A percentile compares a stretch with the other conserved stretches of the same genome.
Conservation (phyloP, 2,888 invertebrate genomes). For the Cepaea hortensis region DNA sequence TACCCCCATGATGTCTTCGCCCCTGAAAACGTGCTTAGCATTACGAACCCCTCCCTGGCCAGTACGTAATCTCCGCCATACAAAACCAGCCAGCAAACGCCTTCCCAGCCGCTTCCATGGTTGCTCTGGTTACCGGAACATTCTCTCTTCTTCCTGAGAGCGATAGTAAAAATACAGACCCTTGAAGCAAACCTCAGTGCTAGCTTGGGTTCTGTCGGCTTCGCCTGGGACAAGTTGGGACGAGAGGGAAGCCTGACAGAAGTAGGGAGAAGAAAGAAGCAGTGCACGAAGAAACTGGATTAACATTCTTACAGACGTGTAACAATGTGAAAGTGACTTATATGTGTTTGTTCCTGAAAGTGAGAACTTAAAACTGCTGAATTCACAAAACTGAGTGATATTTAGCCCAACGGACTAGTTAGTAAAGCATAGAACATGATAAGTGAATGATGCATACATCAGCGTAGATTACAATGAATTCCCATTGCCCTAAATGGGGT, state of each 20-base stretch:
- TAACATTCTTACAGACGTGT: no score
- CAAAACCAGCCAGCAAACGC: not conserved
- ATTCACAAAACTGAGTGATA: no score
- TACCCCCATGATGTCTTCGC: not conserved
- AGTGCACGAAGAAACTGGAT: no score
- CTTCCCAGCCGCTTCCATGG: not conserved
- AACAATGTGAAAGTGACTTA: no score
- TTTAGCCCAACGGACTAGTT: no score
- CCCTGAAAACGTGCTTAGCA: not conserved
- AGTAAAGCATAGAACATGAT: no score
- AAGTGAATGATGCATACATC: no score
- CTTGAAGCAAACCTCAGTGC: not conserved
- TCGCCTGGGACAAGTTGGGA: not conserved
- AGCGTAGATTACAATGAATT: not conserved
- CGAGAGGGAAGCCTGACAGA: no score
- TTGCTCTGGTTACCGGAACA: not conserved
- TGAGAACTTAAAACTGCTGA: no score
- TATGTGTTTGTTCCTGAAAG: no score
- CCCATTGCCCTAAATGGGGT: not conserved
- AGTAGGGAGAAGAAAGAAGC: no score
- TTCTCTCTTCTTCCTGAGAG: not conserved
- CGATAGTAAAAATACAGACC: not conserved
- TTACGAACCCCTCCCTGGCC: no score
- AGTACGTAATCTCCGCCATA: not conserved
- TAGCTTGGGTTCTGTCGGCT: conserved; percentile 17